Base-by-base conservation (phyloP, 1,140 invertebrate genomes). In the Pseudomyrmex dendroicus region DNA sequence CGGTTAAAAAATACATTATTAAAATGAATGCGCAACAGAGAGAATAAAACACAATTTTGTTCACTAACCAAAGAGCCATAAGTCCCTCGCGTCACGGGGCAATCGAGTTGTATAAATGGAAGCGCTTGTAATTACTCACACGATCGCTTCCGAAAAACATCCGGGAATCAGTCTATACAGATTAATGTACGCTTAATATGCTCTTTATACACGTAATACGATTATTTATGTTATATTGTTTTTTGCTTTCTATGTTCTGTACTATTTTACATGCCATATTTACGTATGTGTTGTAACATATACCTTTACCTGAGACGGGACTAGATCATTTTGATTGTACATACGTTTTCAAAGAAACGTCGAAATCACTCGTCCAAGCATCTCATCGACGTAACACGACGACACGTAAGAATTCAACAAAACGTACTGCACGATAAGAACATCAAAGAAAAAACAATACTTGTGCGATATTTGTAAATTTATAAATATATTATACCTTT, bases 401-500 rank as follows among this genome's bases (percentile, higher is more conserved):
- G 20, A 48, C 5, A 48, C 5, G 5, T 66, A 77, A 13, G 35
- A 68, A 78, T 15, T 17, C 20, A 12, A 7, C 59, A 48, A 15
- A 20, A 70, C 46, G 59, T 35, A 20, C 46, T n/a, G n/a, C 66
- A 80, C 59, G 67, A 72, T 62, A 35, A 54, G 62, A 57, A 67
- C 35, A 67, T 44, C 72, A 70, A 63, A 52, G 12, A 25, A 59
- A 59, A 68, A 67, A 68, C 63, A 12, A 57, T 22, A 70, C n/a
- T 57, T 64, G 35, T 25, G 59, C 73, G 66, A 83, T 64, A 66
- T 64, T 63, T 88, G 84, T 89, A 88, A 86, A 89, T 89, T 88
- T 89, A 89, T 89, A 89, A 87, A 90, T 87, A 5, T 35, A 35
- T 35, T 35, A 90, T 89, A 86, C 56, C 73, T 89, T 84, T 84